Evolutionary conservation across 2,888 invertebrate genomes (phyloP), one percentile per base, ranked within the genome.

Genomic region (Rotaria socialis): DNA sequence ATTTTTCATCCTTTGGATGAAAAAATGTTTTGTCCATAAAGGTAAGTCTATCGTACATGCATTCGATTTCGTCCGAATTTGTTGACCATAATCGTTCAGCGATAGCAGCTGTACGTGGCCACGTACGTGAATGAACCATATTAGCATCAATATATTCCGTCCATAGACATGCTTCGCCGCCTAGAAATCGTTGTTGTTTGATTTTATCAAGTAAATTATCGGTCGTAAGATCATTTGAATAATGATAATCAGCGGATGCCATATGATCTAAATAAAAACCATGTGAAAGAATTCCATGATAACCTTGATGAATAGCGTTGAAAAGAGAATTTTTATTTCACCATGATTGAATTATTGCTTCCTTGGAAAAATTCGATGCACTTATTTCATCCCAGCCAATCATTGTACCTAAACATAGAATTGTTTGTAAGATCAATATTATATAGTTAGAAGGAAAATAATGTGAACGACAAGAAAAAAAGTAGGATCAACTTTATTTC

Each of bases 101-200:
- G 14, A 80, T 47, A 10, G 80, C 47, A 47, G 47, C 80, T 14
- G 80, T 47, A 7, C 80, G 22, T 22, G 80, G 80, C 80, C 80
- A 80, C 11, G 47, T 22, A n/a, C 80, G 80, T 3, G 80, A 80
- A 80, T 80, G 47, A 14, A 35, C 43, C 47, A 47, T 80, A 80
- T 80, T n/a, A 8, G 47, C 14, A 24, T 47, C n/a, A 11, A 85
- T 85, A 84, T 85, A 87, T 50, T 87, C 87, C 4, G 67, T 35
- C 67, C 67, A 67, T 67, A 67, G 35, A 19, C 67, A 67, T 2
- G 67, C 67, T 67, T 67, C 67, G 35, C 67, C 67, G 19, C 67
- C 67, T 19, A 67, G 67, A 67, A 67, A 35, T 19, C 35, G 35
- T 19, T 27, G 16, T 35, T 41, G 67, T 6, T 35, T 16, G 0